Evolutionary conservation across 53 echinoderm and acorn worm genomes (phyloP), one percentile per base, ranked within the genome.

Genomic region (Antedon mediterranea): DNA sequence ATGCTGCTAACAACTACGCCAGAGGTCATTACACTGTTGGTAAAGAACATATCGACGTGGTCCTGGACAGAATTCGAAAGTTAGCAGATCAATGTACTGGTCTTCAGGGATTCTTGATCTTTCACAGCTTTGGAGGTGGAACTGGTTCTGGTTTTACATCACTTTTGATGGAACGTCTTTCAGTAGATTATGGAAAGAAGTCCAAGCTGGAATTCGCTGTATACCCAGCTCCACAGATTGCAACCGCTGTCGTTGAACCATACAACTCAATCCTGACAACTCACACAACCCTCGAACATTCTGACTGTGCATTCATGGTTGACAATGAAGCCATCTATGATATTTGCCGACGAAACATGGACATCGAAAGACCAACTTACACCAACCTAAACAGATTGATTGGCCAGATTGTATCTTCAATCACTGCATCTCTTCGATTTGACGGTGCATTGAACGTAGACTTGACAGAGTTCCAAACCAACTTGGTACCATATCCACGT

Each of bases 361-460:
- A 91, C 83, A 88, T 91, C 72, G 91, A 91, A 78, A 83, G 85
- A 26, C 91, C 91, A 26, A 83, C 88, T 71, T 91, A 88, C 83
- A 83, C 93, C 77, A 91, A 91, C 78, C 79, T 91, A 15, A 88
- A 88, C 77, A 88, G 88, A 81, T 81, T 88, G 32, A 88, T 88
- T 71, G 83, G 78, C 30, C 84, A 84, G 84, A 84, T 78, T 72
- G 84, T 84, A 30, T 77, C 77, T 29, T 71, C 77, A 5, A 33
- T 73, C 73, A 73, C 81, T 3, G 73, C 73, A 73, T 33, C 73
- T 9, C 33, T 72, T 6, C 6, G 80, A 37, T 78, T 78, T 26
- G 79, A 78, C 26, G 79, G 81, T 31, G 43, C 82, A 43, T 76
- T 82, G 29, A 82, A 82, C 34, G 82, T 82, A 26, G 82, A 82